phyloP scores from a whole-genome alignment of 2,888 invertebrate genomes.

The Callosobruchus maculatus region DNA sequence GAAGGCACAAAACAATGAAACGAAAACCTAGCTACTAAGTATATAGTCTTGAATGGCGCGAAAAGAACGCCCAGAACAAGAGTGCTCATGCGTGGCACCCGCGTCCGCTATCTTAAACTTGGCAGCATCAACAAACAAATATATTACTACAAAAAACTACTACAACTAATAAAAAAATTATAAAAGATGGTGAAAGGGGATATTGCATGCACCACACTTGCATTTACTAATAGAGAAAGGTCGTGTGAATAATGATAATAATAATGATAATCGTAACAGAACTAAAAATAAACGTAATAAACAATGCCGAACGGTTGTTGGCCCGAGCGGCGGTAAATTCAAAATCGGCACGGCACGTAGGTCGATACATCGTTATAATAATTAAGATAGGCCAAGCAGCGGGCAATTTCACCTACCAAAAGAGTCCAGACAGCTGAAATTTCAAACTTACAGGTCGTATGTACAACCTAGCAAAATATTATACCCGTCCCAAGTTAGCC shows the following conservation, averaged over 20 bases:
- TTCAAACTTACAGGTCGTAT: neutral
- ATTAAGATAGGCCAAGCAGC: neutral
- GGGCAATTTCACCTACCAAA: neutral
- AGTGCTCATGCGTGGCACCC: slow-evolving; percentile 26
- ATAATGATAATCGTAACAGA: slow-evolving; percentile 20
- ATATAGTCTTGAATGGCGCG: slow-evolving; percentile 38
- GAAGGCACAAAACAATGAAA: slow-evolving; percentile 22
- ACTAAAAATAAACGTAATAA: slow-evolving; percentile 40
- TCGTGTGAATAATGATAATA: slow-evolving; percentile 8
- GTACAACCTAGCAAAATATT: too few species aligned
- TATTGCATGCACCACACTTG: slow-evolving; percentile 50
- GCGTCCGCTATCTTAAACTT: slow-evolving; percentile 48
- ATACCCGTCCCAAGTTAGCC: too few species aligned
- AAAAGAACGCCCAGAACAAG: slow-evolving; percentile 2
- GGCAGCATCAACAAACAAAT: slow-evolving; percentile 53
- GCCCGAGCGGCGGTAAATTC: slow-evolving; percentile 25
- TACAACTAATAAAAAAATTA: slow-evolving; percentile 45
- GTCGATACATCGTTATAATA: slow-evolving; percentile 10
- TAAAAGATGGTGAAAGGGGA: slow-evolving; percentile 23
- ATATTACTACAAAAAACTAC: slow-evolving; percentile 38
- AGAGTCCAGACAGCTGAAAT: neutral
- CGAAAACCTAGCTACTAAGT: slow-evolving; percentile 38
- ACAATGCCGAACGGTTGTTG: slow-evolving; percentile 30
- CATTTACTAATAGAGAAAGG: slow-evolving; percentile 31
- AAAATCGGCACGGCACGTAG: slow-evolving; percentile 44